Conservation (phyloP, 2,113 vertebrate species). For the Ovibos moschatus region DNA sequence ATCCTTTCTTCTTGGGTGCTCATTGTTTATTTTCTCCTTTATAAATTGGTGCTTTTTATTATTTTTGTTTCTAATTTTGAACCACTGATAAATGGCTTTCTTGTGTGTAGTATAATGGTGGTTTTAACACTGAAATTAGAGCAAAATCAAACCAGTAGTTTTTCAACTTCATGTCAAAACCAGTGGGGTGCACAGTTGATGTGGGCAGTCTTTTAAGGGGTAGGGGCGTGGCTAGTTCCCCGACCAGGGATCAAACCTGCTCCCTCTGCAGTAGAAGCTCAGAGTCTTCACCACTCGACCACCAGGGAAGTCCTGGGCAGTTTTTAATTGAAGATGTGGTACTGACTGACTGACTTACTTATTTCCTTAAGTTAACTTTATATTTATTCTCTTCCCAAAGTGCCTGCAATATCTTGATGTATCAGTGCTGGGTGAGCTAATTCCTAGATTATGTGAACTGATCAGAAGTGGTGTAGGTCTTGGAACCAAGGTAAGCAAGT, state of each 20-base stretch:
- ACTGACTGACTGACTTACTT: background rate
- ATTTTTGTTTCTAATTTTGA: conserved; percentile 13
- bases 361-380: background rate
- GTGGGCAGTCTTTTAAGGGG: background rate
- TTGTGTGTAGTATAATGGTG: background rate
- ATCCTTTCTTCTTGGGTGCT: background rate
- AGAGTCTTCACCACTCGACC: background rate
- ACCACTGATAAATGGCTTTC: background rate
- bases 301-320: background rate
- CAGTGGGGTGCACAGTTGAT: background rate
- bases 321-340: background rate
- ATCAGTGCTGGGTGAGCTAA: conserved; percentile 91
- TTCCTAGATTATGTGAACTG: conserved; percentile 94
- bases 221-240: background rate
- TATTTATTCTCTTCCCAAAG: conserved; percentile 77
- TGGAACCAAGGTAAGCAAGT: conserved; percentile 92
- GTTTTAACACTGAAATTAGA: conserved; percentile 32
- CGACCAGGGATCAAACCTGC: background rate
- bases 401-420: conserved; percentile 97
- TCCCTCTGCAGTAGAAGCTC: background rate
- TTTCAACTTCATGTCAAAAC: conserved; percentile 26
- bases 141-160: background rate
- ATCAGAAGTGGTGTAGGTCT: conserved; percentile 95
- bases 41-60: background rate
- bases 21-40: background rate